phyloP scores from a whole-genome alignment of 2,113 vertebrate species.

The Clarias batrachus region DNA sequence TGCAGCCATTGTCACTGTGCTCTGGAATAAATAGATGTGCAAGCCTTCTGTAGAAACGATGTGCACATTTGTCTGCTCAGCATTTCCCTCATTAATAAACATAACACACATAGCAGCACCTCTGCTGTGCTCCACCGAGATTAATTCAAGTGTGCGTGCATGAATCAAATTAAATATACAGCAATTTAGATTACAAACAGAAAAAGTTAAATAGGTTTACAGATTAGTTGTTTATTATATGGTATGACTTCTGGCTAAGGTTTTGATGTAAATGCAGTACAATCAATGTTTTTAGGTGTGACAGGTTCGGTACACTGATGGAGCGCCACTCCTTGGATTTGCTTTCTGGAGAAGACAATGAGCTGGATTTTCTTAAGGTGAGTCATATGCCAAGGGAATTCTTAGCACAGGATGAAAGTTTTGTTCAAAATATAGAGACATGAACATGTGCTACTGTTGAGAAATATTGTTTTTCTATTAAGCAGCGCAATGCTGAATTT shows the following conservation, averaged over 20 bases:
- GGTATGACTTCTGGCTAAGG: background rate
- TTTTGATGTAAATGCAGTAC: background rate
- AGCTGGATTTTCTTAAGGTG: conserved; percentile 34
- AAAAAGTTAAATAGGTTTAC: conserved; percentile 1
- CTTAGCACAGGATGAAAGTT: too few species aligned
- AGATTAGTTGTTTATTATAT: background rate
- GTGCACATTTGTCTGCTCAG: background rate
- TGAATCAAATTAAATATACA: conserved; percentile 11
- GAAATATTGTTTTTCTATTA: background rate
- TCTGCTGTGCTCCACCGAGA: background rate
- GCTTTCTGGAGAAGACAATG: conserved; percentile 37
- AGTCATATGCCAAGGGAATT: background rate
- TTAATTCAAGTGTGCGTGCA: background rate
- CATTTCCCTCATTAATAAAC: conserved; percentile 35
- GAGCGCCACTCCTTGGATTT: conserved; percentile 20
- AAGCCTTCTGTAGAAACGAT: conserved; percentile 4
- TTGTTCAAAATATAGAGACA: background rate
- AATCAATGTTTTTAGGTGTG: conserved; percentile 15
- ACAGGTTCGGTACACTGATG: conserved; percentile 17
- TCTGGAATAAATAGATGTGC: conserved; percentile 9
- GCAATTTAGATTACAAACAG: background rate
- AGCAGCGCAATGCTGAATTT: background rate
- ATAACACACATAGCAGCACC: conserved; percentile 27
- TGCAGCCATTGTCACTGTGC: background rate
- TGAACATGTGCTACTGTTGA: background rate